phyloP scores from a whole-genome alignment of 2,888 invertebrate genomes.

The Chromoteleia sp. region DNA sequence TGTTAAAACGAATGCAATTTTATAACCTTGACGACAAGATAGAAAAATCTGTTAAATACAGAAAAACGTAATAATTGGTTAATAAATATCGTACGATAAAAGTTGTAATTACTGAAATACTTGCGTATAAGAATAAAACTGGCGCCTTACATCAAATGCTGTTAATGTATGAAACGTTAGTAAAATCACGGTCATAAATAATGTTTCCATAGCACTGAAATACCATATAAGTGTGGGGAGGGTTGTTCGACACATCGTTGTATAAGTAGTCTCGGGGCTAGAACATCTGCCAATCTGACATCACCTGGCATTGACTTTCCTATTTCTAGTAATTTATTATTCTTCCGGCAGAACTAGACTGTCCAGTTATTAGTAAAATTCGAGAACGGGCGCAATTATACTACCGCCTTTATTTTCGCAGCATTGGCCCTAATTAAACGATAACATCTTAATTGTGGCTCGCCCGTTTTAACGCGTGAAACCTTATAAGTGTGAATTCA shows the following conservation, averaged over 20 bases:
- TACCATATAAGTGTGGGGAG: conserved; percentile 62
- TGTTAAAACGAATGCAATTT: too few species aligned
- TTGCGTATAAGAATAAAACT: too few species aligned
- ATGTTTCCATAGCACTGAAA: conserved; percentile 56
- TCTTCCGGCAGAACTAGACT: conserved; percentile 61
- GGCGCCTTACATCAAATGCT: conserved; percentile 52
- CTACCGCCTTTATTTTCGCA: conserved; percentile 71
- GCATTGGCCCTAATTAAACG: conserved; percentile 78
- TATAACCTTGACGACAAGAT: too few species aligned
- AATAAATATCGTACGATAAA: too few species aligned
- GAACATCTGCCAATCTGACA: conserved; percentile 82
- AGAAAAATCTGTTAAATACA: too few species aligned
- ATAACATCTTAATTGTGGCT: conserved; percentile 79
- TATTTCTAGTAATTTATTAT: conserved; percentile 79
- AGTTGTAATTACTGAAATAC: too few species aligned
- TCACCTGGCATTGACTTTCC: conserved; percentile 81
- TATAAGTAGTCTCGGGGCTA: conserved; percentile 70
- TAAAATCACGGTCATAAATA: conserved; percentile 56
- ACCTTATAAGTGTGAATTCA: conserved; percentile 47
- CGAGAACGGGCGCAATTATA: conserved; percentile 46
- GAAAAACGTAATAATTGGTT: too few species aligned
- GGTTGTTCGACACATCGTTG: conserved; percentile 72
- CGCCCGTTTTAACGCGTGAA: conserved; percentile 72
- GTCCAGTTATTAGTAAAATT: conserved; percentile 46
- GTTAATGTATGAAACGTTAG: not conserved